Percentiles rank a stretch among this genome's conserved stretches.
Conservation (phyloP, 2,113 vertebrate species). For the Pseudolaguvia tuberculata region DNA sequence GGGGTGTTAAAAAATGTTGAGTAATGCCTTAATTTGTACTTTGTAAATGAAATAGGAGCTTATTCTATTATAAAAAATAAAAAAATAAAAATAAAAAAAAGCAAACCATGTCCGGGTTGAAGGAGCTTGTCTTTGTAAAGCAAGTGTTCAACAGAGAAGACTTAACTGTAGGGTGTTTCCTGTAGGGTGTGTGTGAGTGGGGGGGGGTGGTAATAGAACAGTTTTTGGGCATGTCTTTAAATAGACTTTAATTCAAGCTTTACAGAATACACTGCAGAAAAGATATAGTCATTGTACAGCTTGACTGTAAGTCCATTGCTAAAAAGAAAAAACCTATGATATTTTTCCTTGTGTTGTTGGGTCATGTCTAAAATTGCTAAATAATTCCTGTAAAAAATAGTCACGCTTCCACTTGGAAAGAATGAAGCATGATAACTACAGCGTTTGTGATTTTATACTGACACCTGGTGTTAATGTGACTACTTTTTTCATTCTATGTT, state of each 20-base stretch:
- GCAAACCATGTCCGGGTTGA: background rate
- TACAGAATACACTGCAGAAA: background rate
- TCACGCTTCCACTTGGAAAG: background rate
- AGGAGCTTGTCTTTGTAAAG: background rate
- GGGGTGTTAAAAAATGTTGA: background rate
- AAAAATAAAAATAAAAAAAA: too few species aligned
- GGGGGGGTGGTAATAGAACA: background rate
- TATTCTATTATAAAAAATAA: background rate
- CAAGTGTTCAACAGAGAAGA: background rate
- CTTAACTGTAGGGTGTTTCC: background rate
- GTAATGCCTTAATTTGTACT: background rate
- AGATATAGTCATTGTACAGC: background rate
- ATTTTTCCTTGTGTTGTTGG: slow-evolving; percentile 14
- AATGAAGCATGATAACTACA: background rate
- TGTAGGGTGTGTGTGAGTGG: too few species aligned
- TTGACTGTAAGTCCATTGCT: background rate
- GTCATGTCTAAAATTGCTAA: background rate
- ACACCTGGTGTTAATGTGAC: slow-evolving; percentile 24
- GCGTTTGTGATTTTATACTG: slow-evolving; percentile 28
- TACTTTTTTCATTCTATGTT: background rate
- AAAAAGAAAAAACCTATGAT: background rate
- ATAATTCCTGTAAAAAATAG: slow-evolving; percentile 4
- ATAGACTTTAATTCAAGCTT: background rate
- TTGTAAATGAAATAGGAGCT: background rate
- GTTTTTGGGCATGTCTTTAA: background rate